phyloP scores from a whole-genome alignment of 1,140 invertebrate genomes.

The Homalodisca vitripennis region DNA sequence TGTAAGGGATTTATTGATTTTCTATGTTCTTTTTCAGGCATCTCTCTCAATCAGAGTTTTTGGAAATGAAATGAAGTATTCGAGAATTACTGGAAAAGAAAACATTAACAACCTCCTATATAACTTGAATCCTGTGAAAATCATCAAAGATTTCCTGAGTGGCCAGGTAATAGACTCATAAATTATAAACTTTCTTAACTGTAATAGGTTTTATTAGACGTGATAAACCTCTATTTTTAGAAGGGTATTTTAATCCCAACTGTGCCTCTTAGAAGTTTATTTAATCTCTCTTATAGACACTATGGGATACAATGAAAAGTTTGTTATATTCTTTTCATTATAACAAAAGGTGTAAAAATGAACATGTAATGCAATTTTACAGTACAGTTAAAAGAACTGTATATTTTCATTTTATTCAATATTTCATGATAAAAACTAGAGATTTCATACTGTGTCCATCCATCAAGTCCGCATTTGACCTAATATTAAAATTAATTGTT shows the following conservation, averaged over 20 bases:
- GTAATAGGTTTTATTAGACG: not conserved
- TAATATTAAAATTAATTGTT: no score
- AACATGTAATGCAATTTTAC: no score
- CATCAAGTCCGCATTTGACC: no score
- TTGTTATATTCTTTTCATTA: no score
- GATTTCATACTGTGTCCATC: no score
- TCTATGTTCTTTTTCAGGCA: slow-evolving; percentile 45
- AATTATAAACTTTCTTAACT: not conserved
- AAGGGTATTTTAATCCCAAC: not conserved
- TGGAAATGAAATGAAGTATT: slow-evolving; percentile 75
- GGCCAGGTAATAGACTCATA: slow-evolving; percentile 56
- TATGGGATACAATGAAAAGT: no score
- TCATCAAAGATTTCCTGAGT: slow-evolving; percentile 68
- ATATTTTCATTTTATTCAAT: no score
- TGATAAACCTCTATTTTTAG: not conserved
- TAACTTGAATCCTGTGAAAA: slow-evolving; percentile 64
- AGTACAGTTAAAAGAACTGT: no score
- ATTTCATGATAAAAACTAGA: no score
- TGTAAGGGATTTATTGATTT: no score
- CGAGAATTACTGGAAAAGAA: slow-evolving; percentile 61
- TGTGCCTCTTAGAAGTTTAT: not conserved
- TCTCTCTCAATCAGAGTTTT: slow-evolving; percentile 64
- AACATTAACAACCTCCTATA: slow-evolving; percentile 61
- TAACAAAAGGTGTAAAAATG: no score
- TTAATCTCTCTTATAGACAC: not conserved